Evolutionary conservation across 2,113 vertebrate genomes (phyloP), one percentile per base, ranked within the genome.

Genomic region (Chaetodon auriga): DNA sequence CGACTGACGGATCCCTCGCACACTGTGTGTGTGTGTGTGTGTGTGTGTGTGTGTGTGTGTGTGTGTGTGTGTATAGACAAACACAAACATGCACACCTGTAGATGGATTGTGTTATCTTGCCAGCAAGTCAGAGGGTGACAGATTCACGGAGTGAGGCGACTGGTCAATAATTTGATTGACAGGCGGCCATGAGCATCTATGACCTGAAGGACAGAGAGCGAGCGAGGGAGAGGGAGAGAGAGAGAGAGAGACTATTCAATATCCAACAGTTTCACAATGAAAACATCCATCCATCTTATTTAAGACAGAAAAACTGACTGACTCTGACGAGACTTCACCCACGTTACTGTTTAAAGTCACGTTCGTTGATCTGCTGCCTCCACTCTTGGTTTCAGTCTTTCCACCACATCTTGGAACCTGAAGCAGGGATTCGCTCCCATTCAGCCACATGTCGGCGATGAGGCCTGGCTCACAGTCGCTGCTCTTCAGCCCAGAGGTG

Each of bases 141-240:
- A 35, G 64, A 76, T 55, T 66, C 41, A 6, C 7, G 0, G 57
- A 6, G 9, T 25, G 63, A 81, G 45, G 71, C 18, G 4, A 72
- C 9, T 30, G 68, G 54, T 90, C 78, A 69, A 68, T 89, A 60
- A 11, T 51, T 54, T 86, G 78, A 84, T 48, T 75, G 75, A 75
- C 57, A 10, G 74, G 66, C 43, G 71, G 53, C 69, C 55, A 25
- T 38, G 72, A 88, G 77, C 66, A 2, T 78, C 63, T 63, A 25
- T 75, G 75, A 69, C 66, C 61, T 68, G 58, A 68, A 64, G 55
- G 65, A n/a, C 61, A 68, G n/a, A 23, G n/a, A n/a, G 53, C 68
- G 71, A 70, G 18, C 41, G 19, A 73, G 19, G 3, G 30, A 30
- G 30, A 30, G 30, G 3, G 30, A 30, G 30, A 30, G 30, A 30